These are phyloP conservation scores for Diglossa cyanea DNA, from an alignment of 2,797 vertebrate species.

Conservation along the genomic window DNA sequence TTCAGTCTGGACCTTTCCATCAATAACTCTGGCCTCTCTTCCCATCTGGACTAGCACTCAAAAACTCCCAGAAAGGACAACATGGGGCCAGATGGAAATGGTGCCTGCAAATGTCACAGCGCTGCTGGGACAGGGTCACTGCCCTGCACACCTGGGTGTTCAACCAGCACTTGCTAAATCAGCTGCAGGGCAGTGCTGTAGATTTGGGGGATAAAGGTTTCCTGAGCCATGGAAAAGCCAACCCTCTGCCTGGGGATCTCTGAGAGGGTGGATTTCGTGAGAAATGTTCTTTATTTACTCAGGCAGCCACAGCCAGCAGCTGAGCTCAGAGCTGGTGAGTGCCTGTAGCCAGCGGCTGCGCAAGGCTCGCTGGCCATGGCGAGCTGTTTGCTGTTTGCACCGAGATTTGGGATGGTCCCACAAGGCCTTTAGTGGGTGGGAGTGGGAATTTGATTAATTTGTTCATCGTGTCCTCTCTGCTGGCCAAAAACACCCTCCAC, in stretches of 20 bases:
- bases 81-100: neutral
- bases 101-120: neutral
- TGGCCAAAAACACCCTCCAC: neutral
- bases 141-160: neutral
- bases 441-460: neutral
- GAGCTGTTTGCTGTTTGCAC: neutral
- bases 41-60: neutral
- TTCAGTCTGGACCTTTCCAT: neutral
- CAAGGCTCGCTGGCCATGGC: neutral
- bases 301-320: neutral
- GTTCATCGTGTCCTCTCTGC: neutral
- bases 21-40: neutral
- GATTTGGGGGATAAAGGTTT: neutral
- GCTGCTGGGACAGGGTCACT: neutral
- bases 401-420: neutral
- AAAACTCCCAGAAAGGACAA: neutral
- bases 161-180: neutral
- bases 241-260: neutral
- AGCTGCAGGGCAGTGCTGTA: neutral
- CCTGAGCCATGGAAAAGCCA: neutral
- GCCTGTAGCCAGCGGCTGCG: neutral
- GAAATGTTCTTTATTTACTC: constrained; percentile 30
- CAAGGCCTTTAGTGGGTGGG: constrained; percentile 31
- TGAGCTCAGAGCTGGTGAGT: constrained; percentile 8
- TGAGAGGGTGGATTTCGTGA: neutral